A percentile compares a stretch with the other conserved stretches of the same genome.
These are phyloP conservation scores for Oreotragus oreotragus DNA, from an alignment of 2,113 vertebrate genomes.

Conservation along the genomic window DNA sequence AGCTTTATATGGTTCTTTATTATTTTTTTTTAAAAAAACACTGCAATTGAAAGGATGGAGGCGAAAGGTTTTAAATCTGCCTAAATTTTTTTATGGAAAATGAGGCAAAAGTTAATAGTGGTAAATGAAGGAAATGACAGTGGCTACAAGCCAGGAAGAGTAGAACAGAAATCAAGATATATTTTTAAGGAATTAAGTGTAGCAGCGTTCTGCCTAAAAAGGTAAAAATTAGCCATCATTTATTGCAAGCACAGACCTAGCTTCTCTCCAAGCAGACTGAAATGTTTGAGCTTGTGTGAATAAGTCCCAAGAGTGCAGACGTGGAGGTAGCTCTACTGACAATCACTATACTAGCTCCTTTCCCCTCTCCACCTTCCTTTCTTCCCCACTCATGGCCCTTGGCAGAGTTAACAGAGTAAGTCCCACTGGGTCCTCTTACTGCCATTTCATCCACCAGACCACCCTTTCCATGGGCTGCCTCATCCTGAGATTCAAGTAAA, in stretches of 20 bases:
- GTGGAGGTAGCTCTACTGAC: not conserved
- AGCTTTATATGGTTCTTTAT: not conserved
- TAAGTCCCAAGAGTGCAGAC: not conserved
- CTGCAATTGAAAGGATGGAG: not conserved
- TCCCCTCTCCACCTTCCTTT: not conserved
- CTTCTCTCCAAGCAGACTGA: not conserved
- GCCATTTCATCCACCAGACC: not conserved
- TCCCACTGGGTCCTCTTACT: not conserved
- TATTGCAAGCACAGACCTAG: not conserved
- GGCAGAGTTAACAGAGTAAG: not conserved
- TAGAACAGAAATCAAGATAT: not conserved
- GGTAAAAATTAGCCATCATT: not conserved
- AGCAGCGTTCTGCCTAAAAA: not conserved
- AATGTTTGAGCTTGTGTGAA: not conserved
- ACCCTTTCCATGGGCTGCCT: not conserved
- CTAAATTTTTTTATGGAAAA: not conserved
- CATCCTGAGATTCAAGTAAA: not conserved
- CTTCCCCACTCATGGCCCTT: not conserved
- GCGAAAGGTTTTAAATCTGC: not conserved
- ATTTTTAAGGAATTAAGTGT: not conserved
- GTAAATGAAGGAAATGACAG: not conserved
- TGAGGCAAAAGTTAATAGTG: not conserved
- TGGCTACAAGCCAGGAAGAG: not conserved
- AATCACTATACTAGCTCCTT: not conserved
- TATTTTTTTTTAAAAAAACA: not conserved